phyloP scores from a whole-genome alignment of 2,113 vertebrate genomes.

The Callorhinus ursinus region DNA sequence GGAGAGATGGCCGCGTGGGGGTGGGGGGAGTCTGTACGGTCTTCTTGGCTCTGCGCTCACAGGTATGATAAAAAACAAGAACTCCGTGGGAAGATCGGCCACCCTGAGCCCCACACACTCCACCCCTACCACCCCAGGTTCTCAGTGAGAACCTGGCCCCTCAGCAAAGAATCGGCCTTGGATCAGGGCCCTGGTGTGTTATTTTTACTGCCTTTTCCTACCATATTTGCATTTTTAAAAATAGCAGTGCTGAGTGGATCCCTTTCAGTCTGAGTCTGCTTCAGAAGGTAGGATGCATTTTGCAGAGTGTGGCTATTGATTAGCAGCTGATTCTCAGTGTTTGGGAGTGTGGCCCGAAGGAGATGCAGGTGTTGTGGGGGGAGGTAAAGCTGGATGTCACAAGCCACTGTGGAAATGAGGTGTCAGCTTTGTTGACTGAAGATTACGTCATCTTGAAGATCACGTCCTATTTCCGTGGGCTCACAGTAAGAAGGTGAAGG shows the following conservation, averaged over 20 bases:
- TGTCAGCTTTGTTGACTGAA: background rate
- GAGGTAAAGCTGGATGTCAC: background rate
- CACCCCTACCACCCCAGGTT: background rate
- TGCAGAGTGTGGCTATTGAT: slow-evolving; percentile 57
- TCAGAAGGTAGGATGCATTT: slow-evolving; percentile 50
- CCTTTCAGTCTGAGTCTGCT: slow-evolving; percentile 51
- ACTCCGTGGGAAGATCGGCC: background rate
- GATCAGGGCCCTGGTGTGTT: background rate
- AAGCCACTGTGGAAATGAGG: background rate
- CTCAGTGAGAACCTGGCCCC: background rate
- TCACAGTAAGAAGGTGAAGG: background rate
- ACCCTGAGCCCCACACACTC: background rate
- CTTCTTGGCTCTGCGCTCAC: background rate
- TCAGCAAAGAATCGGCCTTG: background rate
- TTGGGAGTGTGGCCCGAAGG: background rate
- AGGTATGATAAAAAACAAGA: background rate
- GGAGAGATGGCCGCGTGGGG: background rate
- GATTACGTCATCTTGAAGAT: background rate
- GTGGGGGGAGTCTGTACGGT: rapidly evolving
- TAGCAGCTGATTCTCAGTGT: background rate
- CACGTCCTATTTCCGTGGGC: background rate
- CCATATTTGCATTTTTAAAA: slow-evolving; percentile 61
- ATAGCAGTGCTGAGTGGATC: slow-evolving; percentile 58
- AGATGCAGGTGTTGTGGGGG: background rate
- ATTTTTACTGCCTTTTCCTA: slow-evolving; percentile 47